Evolutionary conservation across 1,140 invertebrate species (phyloP), one percentile per base, ranked within the genome.

Genomic region (Pseudomyrmex sp.): DNA sequence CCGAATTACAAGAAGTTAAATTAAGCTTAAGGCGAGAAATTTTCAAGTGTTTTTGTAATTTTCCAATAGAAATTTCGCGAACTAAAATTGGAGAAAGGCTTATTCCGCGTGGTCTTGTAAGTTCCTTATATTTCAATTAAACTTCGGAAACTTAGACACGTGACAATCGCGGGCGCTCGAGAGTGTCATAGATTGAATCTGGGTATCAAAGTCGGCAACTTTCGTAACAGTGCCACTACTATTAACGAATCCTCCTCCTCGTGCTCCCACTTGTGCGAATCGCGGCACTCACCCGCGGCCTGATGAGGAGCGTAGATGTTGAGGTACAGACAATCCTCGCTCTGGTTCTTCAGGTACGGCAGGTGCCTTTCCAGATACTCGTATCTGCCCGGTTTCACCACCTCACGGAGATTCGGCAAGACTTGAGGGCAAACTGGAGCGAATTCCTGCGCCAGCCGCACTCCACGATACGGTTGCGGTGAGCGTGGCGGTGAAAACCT

Each of bases 291-390:
- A 94, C 92, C 94, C 94, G 96, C 94, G 95, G 95, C 95, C 91
- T 95, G 95, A 89, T 96, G 96, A 12, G 98, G 98, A n/a, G 97
- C 96, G 91, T 98, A 99, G 77, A 99, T 96, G 93, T 99, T 99
- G 68, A 99, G 95, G 92, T 98, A 98, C 9, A 99, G 94, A 91
- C 98, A 99, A 93, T 99, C 98, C 94, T 99, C 98, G 69, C 96
- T 97, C 93, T 99, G 97, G 85, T 98, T 96, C 68, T 94, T 95
- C 35, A 99, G 94, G 90, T 96, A 96, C 0, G 96, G 96, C 68
- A 97, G 91, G n/a, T 98, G 93, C 70, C 95, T 95, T 83, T 95
- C 95, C 77, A 98, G 94, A 89, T 97, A 96, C 75, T 96, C 95
- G 86, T 96, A 96, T 54, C 97, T 95, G 10, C 95, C 96, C 12